Evolutionary conservation across 1,140 invertebrate genomes (phyloP).

Genomic region (Platyscapa corneri): DNA sequence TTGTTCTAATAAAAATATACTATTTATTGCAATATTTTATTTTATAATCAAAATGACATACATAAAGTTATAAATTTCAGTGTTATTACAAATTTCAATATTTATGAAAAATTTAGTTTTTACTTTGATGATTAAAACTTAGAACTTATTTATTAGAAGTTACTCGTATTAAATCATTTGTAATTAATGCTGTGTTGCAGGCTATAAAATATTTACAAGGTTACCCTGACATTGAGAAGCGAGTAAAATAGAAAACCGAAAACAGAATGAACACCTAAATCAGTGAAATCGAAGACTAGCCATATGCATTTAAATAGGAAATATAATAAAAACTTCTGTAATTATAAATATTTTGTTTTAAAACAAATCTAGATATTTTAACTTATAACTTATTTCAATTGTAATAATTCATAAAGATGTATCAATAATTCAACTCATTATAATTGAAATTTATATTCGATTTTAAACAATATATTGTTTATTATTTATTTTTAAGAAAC

Average conservation of each 20-base stretch:
- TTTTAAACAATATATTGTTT: too few species aligned
- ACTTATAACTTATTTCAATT: not conserved
- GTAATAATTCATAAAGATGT: too few species aligned
- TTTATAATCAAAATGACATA: too few species aligned
- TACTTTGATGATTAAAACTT: too few species aligned
- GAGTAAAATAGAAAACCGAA: constrained; percentile 16
- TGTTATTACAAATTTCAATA: too few species aligned
- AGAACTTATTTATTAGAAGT: not conserved
- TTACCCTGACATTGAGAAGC: constrained; percentile 6
- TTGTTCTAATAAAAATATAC: too few species aligned
- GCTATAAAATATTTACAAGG: not conserved
- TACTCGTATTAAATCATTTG: constrained; percentile 3
- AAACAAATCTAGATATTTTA: not conserved
- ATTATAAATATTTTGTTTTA: not conserved
- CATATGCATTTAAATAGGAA: not conserved
- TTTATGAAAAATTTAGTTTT: too few species aligned
- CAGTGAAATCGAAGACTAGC: not conserved
- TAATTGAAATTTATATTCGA: too few species aligned
- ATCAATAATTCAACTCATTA: too few species aligned
- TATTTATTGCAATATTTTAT: too few species aligned
- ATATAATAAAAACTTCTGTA: not conserved
- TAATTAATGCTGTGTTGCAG: not conserved
- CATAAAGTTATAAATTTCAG: too few species aligned
- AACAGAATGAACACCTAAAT: not conserved
- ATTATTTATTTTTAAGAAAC: too few species aligned